Percentiles rank a stretch among this genome's conserved stretches.
Conservation (phyloP, 2,888 invertebrate species). For the Kryphioiulus occultus region DNA sequence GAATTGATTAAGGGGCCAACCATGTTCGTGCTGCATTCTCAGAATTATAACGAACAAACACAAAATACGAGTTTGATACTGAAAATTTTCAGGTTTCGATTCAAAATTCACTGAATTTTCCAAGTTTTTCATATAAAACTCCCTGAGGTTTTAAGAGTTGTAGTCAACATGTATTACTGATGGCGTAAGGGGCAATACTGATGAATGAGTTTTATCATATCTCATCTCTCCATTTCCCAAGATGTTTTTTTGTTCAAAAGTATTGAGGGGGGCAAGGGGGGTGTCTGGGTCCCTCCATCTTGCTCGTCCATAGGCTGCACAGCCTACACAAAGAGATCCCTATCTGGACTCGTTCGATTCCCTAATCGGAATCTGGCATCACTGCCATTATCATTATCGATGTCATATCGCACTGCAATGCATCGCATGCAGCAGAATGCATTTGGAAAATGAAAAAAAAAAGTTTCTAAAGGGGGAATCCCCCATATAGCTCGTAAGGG, state of each 20-base stretch:
- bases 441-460: not conserved
- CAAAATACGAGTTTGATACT: no score
- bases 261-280: not conserved
- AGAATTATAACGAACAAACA: no score
- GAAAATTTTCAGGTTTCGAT: no score
- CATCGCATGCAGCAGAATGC: not conserved
- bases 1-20: no score
- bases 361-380: not conserved
- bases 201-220: not conserved
- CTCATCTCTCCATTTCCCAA: not conserved
- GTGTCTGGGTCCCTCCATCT: not conserved
- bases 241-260: not conserved
- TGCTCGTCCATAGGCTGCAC: not conserved
- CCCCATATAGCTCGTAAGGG: not conserved
- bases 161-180: no score
- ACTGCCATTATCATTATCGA: constrained; percentile 4
- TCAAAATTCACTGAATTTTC: no score
- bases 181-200: no score
- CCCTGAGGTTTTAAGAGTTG: no score
- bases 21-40: no score
- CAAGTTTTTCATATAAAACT: no score
- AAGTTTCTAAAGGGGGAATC: not conserved
- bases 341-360: constrained; percentile 2
- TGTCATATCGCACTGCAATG: no score
- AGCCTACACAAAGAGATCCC: not conserved